Evolutionary conservation across 2,888 invertebrate species (phyloP).

Genomic region (Patella ulyssiponensis): DNA sequence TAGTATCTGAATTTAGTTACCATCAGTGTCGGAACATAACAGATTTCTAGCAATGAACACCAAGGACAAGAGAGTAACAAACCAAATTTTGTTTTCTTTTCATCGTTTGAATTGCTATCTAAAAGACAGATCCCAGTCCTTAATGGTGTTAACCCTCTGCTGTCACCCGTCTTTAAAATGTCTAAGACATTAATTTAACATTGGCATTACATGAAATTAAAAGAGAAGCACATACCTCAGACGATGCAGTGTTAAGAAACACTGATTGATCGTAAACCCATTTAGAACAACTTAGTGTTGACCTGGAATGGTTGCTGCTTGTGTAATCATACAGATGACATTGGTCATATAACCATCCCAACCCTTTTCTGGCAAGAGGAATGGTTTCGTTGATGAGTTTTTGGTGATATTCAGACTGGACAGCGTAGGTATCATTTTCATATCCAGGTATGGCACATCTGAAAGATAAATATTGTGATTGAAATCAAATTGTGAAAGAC

Average conservation of each 20-base stretch:
- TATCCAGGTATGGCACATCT: slow-evolving; percentile 25
- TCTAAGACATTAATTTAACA: too few species aligned
- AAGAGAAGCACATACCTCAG: slow-evolving; percentile 24
- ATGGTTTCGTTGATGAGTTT: slow-evolving; percentile 24
- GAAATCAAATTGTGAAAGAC: too few species aligned
- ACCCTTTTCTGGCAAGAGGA: slow-evolving; percentile 6
- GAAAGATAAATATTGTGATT: not conserved
- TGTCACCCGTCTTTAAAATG: too few species aligned
- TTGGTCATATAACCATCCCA: not conserved
- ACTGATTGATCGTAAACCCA: slow-evolving; percentile 38
- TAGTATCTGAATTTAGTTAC: too few species aligned
- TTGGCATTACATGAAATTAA: not conserved
- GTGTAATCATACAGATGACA: slow-evolving; percentile 12
- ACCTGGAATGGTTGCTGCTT: not conserved
- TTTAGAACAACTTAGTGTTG: slow-evolving; percentile 10
- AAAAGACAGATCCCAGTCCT: too few species aligned
- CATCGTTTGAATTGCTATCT: too few species aligned
- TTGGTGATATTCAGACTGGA: slow-evolving; percentile 26
- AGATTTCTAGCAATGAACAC: too few species aligned
- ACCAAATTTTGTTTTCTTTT: too few species aligned
- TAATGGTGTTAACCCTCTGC: too few species aligned
- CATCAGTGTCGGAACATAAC: too few species aligned
- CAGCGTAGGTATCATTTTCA: slow-evolving; percentile 24
- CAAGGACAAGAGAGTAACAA: too few species aligned
- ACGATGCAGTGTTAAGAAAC: slow-evolving; percentile 29